Evolutionary conservation across 1,140 invertebrate genomes (phyloP).

Genomic region (Scaptodrosophila lebanonensis): DNA sequence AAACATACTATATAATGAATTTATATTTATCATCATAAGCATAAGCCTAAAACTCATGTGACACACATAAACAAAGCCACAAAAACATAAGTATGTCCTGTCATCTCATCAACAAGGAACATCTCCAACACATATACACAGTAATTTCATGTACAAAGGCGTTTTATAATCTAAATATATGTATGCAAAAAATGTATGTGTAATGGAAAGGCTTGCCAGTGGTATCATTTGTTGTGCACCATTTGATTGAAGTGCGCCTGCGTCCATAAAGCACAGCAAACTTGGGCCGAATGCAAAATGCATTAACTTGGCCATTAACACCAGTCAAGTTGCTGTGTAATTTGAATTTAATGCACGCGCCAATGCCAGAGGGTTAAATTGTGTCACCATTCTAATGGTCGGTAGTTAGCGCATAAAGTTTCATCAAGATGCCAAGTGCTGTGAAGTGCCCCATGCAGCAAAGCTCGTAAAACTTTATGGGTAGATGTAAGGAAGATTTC

Average conservation of each 20-base stretch:
- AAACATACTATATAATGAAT: no score
- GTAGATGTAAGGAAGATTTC: no score
- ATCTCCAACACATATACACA: slow-evolving; percentile 26
- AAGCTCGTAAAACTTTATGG: no score
- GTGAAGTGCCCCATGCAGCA: no score
- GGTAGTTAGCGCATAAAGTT: not conserved
- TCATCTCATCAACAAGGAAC: no score
- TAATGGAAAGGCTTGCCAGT: no score
- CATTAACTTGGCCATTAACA: slow-evolving; percentile 68
- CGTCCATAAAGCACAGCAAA: slow-evolving; percentile 29
- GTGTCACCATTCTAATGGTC: slow-evolving; percentile 39
- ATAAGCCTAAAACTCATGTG: slow-evolving; percentile 32
- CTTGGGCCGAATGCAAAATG: slow-evolving; percentile 26
- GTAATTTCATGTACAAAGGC: slow-evolving; percentile 42
- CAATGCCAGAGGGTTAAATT: slow-evolving; percentile 57
- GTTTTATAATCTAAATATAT: slow-evolving; percentile 45
- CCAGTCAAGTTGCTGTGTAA: slow-evolving; percentile 58
- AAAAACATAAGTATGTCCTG: slow-evolving; percentile 25
- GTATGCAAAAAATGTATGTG: slow-evolving; percentile 42
- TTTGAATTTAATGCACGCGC: slow-evolving; percentile 64
- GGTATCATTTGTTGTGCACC: no score
- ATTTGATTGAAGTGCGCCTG: slow-evolving; percentile 27
- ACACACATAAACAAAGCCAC: slow-evolving; percentile 37
- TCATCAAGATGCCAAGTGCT: not conserved
- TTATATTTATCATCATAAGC: no score